These are phyloP conservation scores for Watersipora subatra DNA, from an alignment of 1,140 invertebrate genomes.

Conservation along the genomic window DNA sequence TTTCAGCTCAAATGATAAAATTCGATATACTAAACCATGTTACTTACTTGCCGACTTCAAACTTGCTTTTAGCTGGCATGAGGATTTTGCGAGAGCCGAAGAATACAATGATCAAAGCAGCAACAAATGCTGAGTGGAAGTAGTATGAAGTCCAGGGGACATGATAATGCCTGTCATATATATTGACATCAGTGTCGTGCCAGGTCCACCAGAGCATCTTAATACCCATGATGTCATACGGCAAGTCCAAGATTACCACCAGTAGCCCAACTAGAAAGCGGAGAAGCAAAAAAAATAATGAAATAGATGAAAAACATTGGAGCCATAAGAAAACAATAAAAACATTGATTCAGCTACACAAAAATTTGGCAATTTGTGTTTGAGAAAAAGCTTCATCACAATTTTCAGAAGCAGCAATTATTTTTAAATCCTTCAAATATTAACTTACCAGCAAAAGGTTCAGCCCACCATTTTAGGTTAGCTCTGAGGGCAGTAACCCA, in stretches of 20 bases:
- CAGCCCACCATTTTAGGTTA: constrained; percentile 51
- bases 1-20: too few species aligned
- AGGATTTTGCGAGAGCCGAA: constrained; percentile 45
- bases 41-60: not conserved
- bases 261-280: constrained; percentile 50
- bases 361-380: not conserved
- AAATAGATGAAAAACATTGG: not conserved
- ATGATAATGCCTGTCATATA: constrained; percentile 62
- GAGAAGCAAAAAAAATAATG: constrained; percentile 5
- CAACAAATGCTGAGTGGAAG: constrained; percentile 61
- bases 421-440: too few species aligned
- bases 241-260: constrained; percentile 59
- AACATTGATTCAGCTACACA: too few species aligned
- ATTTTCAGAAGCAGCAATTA: too few species aligned
- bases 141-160: constrained; percentile 65
- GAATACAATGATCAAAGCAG: constrained; percentile 57
- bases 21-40: too few species aligned
- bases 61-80: constrained; percentile 32
- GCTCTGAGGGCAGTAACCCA: constrained; percentile 51
- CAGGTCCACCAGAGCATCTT: constrained; percentile 71
- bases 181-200: constrained; percentile 72
- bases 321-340: constrained; percentile 6
- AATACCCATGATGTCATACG: constrained; percentile 64
- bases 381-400: too few species aligned
- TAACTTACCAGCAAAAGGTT: constrained; percentile 51